Base-by-base conservation (phyloP, 2,113 vertebrate genomes). In the Caranx melampygus region DNA sequence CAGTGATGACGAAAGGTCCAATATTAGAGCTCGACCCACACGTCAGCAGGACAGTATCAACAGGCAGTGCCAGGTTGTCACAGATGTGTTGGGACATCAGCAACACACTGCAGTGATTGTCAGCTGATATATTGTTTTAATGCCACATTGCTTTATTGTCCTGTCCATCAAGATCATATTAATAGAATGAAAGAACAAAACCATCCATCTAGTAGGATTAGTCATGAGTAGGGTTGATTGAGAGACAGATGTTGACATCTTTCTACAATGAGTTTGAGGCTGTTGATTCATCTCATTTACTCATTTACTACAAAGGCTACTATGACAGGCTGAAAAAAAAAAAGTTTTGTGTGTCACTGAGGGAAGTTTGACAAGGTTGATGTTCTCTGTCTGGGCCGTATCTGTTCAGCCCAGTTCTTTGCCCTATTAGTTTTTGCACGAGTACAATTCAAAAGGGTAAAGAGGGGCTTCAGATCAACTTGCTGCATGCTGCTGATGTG, bases 371-470 rank as follows among this genome's bases (percentile, higher is more conserved):
- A 58, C 49, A 34, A 61, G 71, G 72, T 13, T 44, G 21, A 59
- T 69, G 55, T 58, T 57, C n/a, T 60, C 40, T 42, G 37, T 18
- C 12, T 47, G 13, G 4, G 45, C 5, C 45, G 16, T 5, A 47
- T 4, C 1, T 49, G 16, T 49, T 5, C 7, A 49, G 47, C 5
- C 16, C 5, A 4, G 14, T 18, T 57, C 16, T 14, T 40, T 64
- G 42, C 58, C n/a, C 63, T 0, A 1, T 69, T 52, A 33, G 13
- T 34, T 61, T 62, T 52, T 33, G 4, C 52, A 44, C 54, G 35
- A 77, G 63, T 62, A 47, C 77, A 3, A 71, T 81, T 75, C 18
- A 52, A 52, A 47, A 20, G 44, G 72, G 54, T 69, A 52, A 62
- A 80, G 59, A 75, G 82, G 21, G 51, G 26, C 44, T 44, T 12